These are phyloP conservation scores for Punctoribates punctum DNA, from an alignment of 2,888 invertebrate species.

Conservation along the genomic window DNA sequence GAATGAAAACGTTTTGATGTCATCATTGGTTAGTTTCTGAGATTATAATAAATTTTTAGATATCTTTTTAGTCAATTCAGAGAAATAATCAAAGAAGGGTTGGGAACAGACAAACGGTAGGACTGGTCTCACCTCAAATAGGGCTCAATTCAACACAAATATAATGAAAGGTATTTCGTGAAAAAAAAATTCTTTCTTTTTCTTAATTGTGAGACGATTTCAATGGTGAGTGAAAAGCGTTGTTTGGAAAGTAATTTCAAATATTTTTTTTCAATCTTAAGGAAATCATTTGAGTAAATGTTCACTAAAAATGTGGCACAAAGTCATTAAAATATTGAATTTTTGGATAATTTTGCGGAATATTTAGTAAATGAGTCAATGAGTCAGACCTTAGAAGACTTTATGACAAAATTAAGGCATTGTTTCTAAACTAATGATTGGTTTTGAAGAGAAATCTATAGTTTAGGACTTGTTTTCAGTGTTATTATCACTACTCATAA, in stretches of 20 bases:
- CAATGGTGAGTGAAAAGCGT: background rate
- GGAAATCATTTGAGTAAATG: background rate
- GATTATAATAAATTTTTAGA: background rate
- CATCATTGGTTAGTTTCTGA: conserved; percentile 8
- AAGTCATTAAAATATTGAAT: background rate
- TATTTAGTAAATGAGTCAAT: too few relatives aligned
- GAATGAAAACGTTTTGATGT: background rate
- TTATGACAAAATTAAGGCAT: conserved; percentile 19
- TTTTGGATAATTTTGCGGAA: background rate
- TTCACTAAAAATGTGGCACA: conserved; percentile 5
- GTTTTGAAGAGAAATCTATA: background rate
- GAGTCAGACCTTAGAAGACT: background rate
- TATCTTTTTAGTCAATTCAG: background rate
- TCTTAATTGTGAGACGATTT: background rate
- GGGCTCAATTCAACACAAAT: too few relatives aligned
- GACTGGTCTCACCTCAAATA: too few relatives aligned
- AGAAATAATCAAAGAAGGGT: too few relatives aligned
- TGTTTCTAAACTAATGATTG: conserved; percentile 10
- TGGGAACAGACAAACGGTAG: too few relatives aligned
- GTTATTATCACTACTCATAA: background rate
- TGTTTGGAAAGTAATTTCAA: background rate
- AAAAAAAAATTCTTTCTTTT: background rate
- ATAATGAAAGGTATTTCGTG: too few relatives aligned
- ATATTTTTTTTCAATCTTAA: background rate
- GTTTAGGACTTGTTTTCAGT: background rate